Base-by-base conservation (phyloP, 2,888 invertebrate species). In the Proisotoma minuta region DNA sequence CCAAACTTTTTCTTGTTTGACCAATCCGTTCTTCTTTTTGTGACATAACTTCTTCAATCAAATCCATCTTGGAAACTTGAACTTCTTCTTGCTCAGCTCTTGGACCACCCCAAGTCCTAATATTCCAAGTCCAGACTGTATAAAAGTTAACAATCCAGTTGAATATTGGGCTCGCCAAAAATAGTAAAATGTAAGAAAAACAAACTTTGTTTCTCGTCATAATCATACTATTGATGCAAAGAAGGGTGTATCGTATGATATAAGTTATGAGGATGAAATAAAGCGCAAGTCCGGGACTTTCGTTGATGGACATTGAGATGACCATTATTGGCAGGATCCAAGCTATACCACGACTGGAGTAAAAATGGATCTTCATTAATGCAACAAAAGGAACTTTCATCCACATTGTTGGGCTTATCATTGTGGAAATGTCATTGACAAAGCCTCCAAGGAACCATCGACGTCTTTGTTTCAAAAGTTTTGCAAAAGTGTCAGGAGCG, bases 381-480 rank as follows among this genome's bases (percentile, higher is more conserved):
- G 59, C 53, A 18, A 63, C 53, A 1, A 54, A 40, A 2, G 66
- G 63, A 24, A 57, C 59, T 39, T 63, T 61, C n/a, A 24, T 34
- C 66, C 66, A 66, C 63, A 61, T 63, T 1, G 51, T 1, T 3
- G 61, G 59, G 47, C 61, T 56, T 29, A 48, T 20, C 3, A 66
- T 40, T 39, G 63, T 63, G 20, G 53, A 58, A 3, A 66, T 24
- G 34, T 66, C 66, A 60, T 66, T 66, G 1, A 63, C 57, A 24
- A 66, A 49, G 1, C 63, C 63, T 1, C 63, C 66, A 18, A 66
- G 29, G 24, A 66, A 66, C 66, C 66, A 66, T 23, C 63, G 57
- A 2, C 66, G 47, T 48, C 66, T 43, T 59, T 66, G 66, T 27
- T 67, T 62, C 34, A 67, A 15, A 15, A 67, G 47, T 39, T 67